phyloP scores from a whole-genome alignment of 1,140 invertebrate species.

The Scaptomyza hsui region DNA sequence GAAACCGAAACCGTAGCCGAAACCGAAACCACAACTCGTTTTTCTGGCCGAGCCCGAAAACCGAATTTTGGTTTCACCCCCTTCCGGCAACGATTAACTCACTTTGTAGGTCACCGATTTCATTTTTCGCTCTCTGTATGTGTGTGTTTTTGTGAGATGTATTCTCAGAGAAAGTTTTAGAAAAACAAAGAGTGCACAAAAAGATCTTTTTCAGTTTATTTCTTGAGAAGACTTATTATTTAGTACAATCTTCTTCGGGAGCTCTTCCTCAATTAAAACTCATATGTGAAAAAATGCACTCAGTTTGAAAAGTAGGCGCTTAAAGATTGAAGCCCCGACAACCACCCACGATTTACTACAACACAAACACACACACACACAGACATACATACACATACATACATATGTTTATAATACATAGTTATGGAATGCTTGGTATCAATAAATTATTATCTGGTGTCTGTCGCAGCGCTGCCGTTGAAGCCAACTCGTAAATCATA shows the following conservation, averaged over 20 bases:
- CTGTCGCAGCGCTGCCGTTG: constrained; percentile 38
- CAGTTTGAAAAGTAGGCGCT: not conserved
- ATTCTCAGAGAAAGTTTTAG: not conserved
- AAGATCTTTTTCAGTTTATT: too few relatives aligned
- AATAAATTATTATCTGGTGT: constrained; percentile 78
- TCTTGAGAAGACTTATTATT: too few relatives aligned
- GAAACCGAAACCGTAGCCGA: constrained; percentile 1
- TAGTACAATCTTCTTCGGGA: too few relatives aligned
- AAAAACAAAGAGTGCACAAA: not conserved
- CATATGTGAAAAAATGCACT: constrained; percentile 8
- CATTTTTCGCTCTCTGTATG: constrained; percentile 2
- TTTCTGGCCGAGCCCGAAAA: not conserved
- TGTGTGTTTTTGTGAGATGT: constrained; percentile 17
- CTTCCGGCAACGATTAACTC: constrained; percentile 53
- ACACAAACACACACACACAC: not conserved
- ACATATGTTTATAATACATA: not conserved
- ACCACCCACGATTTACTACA: constrained; percentile 27
- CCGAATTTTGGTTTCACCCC: constrained; percentile 18
- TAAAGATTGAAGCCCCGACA: constrained; percentile 9
- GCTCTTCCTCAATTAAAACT: not conserved
- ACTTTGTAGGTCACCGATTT: constrained; percentile 72
- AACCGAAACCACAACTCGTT: not conserved
- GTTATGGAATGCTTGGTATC: constrained; percentile 64
- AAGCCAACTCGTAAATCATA: constrained; percentile 74
- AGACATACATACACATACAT: not conserved